Conservation (phyloP, 2,113 vertebrate genomes). For the Peromyscus maniculatus region DNA sequence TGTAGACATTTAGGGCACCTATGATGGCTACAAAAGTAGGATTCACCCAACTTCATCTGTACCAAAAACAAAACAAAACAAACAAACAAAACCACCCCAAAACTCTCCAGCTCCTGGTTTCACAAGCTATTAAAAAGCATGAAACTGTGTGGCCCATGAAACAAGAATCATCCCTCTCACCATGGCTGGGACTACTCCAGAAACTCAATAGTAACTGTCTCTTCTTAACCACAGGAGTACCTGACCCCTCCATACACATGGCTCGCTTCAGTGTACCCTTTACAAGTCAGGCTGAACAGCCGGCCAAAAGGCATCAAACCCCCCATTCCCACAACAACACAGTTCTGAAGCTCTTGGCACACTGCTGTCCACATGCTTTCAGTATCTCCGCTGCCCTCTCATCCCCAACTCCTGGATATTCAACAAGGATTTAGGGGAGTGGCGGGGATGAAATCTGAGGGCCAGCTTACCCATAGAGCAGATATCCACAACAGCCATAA, state of each 20-base stretch:
- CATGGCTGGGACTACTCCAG: not conserved
- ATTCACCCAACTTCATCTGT: constrained; percentile 11
- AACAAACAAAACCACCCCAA: not conserved
- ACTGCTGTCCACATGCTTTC: not conserved
- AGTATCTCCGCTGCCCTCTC: not conserved
- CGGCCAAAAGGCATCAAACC: not conserved
- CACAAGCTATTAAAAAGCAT: constrained; percentile 7
- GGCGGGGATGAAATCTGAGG: not conserved
- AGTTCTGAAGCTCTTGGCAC: not conserved
- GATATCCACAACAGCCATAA: not conserved
- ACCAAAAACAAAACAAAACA: not conserved
- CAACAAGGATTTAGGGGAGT: no score
- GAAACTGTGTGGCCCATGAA: not conserved
- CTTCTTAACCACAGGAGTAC: not conserved
- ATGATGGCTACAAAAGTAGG: not conserved
- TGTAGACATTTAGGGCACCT: constrained; percentile 1
- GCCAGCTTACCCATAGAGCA: not conserved
- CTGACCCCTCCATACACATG: not conserved
- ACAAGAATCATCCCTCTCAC: not conserved
- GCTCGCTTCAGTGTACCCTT: not conserved
- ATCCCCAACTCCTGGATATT: not conserved
- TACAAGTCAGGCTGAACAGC: constrained; percentile 44
- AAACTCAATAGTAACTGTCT: not conserved
- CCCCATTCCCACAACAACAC: not conserved
- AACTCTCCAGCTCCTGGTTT: constrained; percentile 31